Percentiles rank a stretch among this genome's conserved stretches.
Conservation (phyloP, 2,797 vertebrate genomes). For the Myotis vivesi region DNA sequence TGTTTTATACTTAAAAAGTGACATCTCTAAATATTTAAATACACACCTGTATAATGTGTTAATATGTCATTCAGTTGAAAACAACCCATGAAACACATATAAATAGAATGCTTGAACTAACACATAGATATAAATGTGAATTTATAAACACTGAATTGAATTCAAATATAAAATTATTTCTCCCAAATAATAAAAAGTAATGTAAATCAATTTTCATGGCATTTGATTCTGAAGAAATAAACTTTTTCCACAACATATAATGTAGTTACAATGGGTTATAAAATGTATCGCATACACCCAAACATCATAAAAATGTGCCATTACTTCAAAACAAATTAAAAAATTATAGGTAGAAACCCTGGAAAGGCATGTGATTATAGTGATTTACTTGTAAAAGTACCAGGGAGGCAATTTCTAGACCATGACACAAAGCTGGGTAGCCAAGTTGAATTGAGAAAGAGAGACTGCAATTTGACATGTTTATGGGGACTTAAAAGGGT, state of each 20-base stretch:
- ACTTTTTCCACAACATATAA: background rate
- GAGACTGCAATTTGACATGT: background rate
- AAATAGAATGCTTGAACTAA: conserved; percentile 1
- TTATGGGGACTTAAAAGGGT: background rate
- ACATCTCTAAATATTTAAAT: background rate
- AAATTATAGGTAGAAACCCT: background rate
- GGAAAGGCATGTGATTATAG: background rate
- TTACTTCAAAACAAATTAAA: background rate
- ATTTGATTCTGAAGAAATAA: background rate
- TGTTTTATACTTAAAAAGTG: background rate
- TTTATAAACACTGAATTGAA: background rate
- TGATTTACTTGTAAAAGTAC: background rate
- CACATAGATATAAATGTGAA: background rate
- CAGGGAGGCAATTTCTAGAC: background rate
- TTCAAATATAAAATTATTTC: background rate
- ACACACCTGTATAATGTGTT: background rate
- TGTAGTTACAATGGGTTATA: background rate
- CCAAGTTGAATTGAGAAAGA: background rate
- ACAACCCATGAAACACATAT: background rate
- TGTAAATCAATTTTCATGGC: background rate
- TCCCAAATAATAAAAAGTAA: background rate
- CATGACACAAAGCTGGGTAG: background rate
- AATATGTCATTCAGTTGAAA: conserved; percentile 9
- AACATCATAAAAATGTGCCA: background rate
- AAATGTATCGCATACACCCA: background rate